These are phyloP conservation scores for Agrochola circellaris DNA, from an alignment of 2,888 invertebrate species.

Conservation along the genomic window DNA sequence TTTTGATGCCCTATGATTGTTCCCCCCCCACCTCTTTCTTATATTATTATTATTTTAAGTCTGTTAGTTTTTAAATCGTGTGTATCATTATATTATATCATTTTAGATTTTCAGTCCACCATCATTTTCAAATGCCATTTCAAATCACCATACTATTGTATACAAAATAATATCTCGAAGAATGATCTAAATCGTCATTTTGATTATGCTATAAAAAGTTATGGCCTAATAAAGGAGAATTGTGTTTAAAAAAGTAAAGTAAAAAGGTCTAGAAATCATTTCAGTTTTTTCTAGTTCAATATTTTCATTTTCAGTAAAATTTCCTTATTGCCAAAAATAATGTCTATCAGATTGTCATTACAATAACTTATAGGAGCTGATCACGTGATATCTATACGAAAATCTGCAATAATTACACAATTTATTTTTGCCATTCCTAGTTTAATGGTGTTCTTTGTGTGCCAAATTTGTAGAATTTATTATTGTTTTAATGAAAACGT, in stretches of 20 bases:
- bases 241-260: constrained; percentile 1
- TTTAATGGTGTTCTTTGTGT: constrained; percentile 52
- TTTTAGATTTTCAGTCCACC: background rate
- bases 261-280: constrained; percentile 17
- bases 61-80: too few species aligned
- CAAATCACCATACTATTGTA: constrained; percentile 4
- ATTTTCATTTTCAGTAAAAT: constrained; percentile 38
- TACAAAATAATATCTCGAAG: constrained; percentile 1
- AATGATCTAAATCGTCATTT: constrained; percentile 24
- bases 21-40: too few species aligned
- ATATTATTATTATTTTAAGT: too few species aligned
- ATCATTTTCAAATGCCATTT: constrained; percentile 15
- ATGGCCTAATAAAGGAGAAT: constrained; percentile 20
- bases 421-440: constrained; percentile 43
- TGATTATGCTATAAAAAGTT: constrained; percentile 36
- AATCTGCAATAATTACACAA: constrained; percentile 50
- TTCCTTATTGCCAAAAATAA: constrained; percentile 54
- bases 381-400: constrained; percentile 55
- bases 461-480: constrained; percentile 57
- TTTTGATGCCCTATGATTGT: too few species aligned
- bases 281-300: constrained; percentile 18
- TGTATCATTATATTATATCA: too few species aligned
- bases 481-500: constrained; percentile 39
- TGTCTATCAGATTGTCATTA: constrained; percentile 34
- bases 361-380: constrained; percentile 38